phyloP scores from a whole-genome alignment of 2,888 invertebrate genomes.

The Ophonus ardosiacus region DNA sequence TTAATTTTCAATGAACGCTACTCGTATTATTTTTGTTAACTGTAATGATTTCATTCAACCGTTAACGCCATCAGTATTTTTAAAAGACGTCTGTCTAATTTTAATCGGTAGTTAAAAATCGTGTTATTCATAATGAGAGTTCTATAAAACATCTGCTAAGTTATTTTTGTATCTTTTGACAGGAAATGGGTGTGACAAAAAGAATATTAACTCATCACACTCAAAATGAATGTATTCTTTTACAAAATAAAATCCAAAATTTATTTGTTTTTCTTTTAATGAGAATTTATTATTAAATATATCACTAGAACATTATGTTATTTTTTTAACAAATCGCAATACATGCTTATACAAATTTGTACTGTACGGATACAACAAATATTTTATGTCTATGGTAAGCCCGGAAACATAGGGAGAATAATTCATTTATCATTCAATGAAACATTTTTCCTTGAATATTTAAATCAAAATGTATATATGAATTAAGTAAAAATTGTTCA shows the following conservation, averaged over 20 bases:
- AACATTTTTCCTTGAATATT: too few relatives aligned
- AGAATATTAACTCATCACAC: conserved; percentile 5
- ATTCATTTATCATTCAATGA: too few relatives aligned
- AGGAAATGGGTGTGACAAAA: conserved; percentile 18
- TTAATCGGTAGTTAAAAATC: conserved; percentile 22
- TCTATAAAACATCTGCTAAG: conserved; percentile 34
- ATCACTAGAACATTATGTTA: too few relatives aligned
- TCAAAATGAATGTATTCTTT: background rate
- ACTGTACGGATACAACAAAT: too few relatives aligned
- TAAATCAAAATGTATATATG: too few relatives aligned
- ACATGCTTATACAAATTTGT: too few relatives aligned
- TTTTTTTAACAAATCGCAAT: too few relatives aligned
- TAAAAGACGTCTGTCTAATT: conserved; percentile 26
- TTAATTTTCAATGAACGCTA: conserved; percentile 28
- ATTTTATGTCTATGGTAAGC: too few relatives aligned
- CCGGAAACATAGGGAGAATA: too few relatives aligned
- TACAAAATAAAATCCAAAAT: background rate
- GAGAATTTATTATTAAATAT: too few relatives aligned
- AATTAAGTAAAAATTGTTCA: too few relatives aligned
- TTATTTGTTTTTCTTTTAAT: too few relatives aligned
- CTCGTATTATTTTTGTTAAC: conserved; percentile 1
- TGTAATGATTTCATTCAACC: conserved; percentile 11
- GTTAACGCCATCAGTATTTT: conserved; percentile 38
- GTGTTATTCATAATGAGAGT: conserved; percentile 28
- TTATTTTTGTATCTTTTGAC: conserved; percentile 11